phyloP scores from a whole-genome alignment of 2,113 vertebrate species.

The Todiramphus saurophagus region DNA sequence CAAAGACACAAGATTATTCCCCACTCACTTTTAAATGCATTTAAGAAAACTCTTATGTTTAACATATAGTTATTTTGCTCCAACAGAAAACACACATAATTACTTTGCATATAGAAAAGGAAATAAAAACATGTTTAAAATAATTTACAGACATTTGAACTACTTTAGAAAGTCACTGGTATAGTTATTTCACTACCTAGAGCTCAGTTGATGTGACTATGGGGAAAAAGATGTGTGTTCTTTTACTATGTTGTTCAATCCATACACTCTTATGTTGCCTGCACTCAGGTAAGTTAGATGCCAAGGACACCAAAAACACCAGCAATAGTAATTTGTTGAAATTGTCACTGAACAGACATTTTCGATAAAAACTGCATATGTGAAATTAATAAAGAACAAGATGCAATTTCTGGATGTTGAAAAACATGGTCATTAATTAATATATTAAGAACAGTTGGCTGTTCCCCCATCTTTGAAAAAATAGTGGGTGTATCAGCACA shows the following conservation, averaged over 20 bases:
- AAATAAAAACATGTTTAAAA: background rate
- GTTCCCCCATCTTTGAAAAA: background rate
- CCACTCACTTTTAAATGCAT: background rate
- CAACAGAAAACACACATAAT: background rate
- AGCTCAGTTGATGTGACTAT: background rate
- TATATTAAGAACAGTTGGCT: background rate
- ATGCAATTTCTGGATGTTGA: background rate
- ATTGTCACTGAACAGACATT: background rate
- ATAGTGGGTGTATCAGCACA: background rate
- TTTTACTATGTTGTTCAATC: background rate
- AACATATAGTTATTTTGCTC: background rate
- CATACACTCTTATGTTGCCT: background rate
- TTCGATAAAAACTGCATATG: background rate
- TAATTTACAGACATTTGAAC: background rate
- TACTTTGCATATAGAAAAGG: background rate
- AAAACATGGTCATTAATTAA: background rate
- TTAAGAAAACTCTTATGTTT: background rate
- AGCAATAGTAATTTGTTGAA: background rate
- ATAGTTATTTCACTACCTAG: background rate
- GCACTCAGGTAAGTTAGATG: background rate
- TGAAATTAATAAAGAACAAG: background rate
- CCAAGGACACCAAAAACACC: background rate
- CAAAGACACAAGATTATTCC: background rate
- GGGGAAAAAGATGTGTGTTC: accelerated
- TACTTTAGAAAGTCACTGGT: background rate